phyloP scores from a whole-genome alignment of 2,113 vertebrate genomes.

The Helogale parvula region DNA sequence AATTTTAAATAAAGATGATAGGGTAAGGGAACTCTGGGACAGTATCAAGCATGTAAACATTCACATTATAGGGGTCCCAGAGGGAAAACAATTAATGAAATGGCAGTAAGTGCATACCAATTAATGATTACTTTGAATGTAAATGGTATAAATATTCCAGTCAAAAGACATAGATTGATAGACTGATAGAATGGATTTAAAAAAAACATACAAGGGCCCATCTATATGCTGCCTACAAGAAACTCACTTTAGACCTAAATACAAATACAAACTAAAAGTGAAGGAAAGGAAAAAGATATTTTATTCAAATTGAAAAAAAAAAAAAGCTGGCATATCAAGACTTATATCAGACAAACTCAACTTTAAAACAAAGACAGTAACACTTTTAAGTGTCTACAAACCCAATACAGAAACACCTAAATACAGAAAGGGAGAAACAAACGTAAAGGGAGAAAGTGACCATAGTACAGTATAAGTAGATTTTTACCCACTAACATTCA shows the following conservation, averaged over 20 bases:
- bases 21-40: not conserved
- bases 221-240: not conserved
- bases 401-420: no score
- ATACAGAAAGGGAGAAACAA: no score
- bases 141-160: not conserved
- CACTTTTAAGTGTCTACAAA: no score
- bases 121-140: not conserved
- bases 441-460: no score
- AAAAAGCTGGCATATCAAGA: not conserved
- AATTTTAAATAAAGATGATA: not conserved
- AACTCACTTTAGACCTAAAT: not conserved
- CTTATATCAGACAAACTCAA: not conserved
- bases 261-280: not conserved
- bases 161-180: not conserved
- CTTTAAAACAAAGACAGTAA: no score
- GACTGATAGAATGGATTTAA: not conserved
- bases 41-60: not conserved
- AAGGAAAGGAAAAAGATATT: not conserved
- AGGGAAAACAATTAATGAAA: not conserved
- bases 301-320: not conserved
- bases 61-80: not conserved
- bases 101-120: not conserved
- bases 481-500: no score
- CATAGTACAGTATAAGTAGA: no score
- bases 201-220: not conserved